phyloP scores from a whole-genome alignment of 2,888 invertebrate genomes.

The Troglohyphantes excavatus region DNA sequence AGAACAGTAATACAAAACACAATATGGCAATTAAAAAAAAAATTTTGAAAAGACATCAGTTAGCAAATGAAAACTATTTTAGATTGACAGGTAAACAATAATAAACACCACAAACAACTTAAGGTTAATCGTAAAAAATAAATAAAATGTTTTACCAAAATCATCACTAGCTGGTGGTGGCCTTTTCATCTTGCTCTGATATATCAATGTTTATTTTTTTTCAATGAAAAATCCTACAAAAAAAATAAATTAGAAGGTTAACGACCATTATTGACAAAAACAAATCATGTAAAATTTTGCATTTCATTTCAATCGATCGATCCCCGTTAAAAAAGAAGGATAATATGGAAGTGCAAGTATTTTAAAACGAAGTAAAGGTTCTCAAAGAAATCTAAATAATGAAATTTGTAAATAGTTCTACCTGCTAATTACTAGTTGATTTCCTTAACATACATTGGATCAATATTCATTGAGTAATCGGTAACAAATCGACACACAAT shows the following conservation, averaged over 20 bases:
- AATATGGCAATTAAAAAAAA: background rate
- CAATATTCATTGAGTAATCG: background rate
- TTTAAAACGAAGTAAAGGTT: no score
- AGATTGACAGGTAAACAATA: background rate
- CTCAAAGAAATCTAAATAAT: no score
- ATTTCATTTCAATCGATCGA: background rate
- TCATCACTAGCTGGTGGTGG: constrained; percentile 63
- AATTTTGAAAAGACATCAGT: background rate
- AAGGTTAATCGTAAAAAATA: background rate
- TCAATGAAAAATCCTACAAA: constrained; percentile 20
- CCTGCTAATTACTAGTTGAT: background rate
- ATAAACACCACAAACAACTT: background rate
- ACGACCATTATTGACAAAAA: background rate
- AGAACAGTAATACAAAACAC: no score
- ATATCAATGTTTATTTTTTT: background rate
- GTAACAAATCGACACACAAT: background rate
- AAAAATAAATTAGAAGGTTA: background rate
- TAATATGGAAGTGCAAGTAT: no score
- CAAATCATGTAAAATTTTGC: constrained; percentile 24
- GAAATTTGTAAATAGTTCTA: background rate
- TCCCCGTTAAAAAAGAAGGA: no score
- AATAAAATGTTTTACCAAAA: constrained; percentile 8
- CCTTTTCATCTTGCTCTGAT: constrained; percentile 54
- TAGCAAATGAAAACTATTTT: background rate
- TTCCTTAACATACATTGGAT: background rate